Conservation (phyloP, 2,888 invertebrate species). For the Masnerella sp. region DNA sequence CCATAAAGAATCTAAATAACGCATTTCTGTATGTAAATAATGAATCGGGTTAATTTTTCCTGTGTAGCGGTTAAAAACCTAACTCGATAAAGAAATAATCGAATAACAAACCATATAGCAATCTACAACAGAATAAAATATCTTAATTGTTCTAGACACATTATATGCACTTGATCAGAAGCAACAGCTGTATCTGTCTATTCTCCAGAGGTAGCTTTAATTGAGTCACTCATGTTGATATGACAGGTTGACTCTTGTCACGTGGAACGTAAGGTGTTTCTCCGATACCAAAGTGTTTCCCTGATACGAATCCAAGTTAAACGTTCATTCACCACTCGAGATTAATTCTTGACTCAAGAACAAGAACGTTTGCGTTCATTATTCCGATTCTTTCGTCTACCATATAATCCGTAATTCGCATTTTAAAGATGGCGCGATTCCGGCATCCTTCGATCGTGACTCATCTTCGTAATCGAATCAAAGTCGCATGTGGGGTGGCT, state of each 20-base stretch:
- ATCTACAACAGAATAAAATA: neutral
- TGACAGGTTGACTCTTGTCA: slow-evolving; percentile 48
- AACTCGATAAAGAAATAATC: no score
- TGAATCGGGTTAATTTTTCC: no score
- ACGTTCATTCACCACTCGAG: slow-evolving; percentile 12
- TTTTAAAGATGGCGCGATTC: slow-evolving; percentile 47
- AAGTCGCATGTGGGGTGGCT: slow-evolving; percentile 72
- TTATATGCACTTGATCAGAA: slow-evolving; percentile 26
- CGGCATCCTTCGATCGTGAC: slow-evolving; percentile 68
- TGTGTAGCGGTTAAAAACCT: no score
- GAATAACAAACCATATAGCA: neutral
- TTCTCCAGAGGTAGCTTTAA: slow-evolving; percentile 47
- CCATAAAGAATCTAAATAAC: no score
- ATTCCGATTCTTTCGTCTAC: slow-evolving; percentile 17
- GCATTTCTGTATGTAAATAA: no score
- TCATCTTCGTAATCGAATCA: slow-evolving; percentile 74
- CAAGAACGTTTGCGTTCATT: slow-evolving; percentile 17
- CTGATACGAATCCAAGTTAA: slow-evolving; percentile 19
- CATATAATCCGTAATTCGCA: slow-evolving; percentile 30
- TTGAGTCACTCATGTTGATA: slow-evolving; percentile 51
- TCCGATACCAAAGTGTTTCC: no score
- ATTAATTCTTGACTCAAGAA: no score
- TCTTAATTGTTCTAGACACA: slow-evolving; percentile 15
- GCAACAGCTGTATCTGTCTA: slow-evolving; percentile 50
- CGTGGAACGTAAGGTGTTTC: slow-evolving; percentile 18